Base-by-base conservation (phyloP, 1,140 invertebrate species). In the Brevipalpus yothersi region DNA sequence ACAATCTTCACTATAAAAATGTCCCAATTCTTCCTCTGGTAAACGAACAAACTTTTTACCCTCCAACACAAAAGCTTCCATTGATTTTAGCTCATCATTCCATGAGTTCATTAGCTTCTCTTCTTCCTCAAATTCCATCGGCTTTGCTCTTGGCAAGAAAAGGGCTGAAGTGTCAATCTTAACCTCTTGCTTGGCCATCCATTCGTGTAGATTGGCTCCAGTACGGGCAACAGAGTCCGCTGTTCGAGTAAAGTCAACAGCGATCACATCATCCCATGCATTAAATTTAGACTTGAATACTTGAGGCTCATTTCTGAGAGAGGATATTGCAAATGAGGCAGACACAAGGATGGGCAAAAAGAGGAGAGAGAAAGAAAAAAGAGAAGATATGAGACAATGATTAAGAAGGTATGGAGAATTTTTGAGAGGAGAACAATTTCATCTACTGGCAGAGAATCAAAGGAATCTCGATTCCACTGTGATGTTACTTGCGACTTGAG, bases 211-310 rank as follows among this genome's bases (percentile, higher is more conserved):
- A 74, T 99, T 91, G 9, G 89, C 92, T 13, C 94, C 94, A 58
- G 93, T 92, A 68, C 89, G 82, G 40, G 83, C 83, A 0, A 99
- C 93, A 1, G 92, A 96, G 70, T 94, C 91, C 0, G 93, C 91
- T 2, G 94, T 97, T 64, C 94, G 78, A 12, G 95, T 99, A 69
- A 95, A 98, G 75, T 99, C 95, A 7, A 98, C 93, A 1, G 92
- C 90, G 63, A 98, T 91, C 1, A 98, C 90, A 75, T 99, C 93
- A 71, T 98, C 94, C 94, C 94, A 98, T 11, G 87, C 91, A 54
- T 79, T 73, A 72, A 99, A 99, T 72, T 98, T 97, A 3, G 84
- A 86, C 74, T 96, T 96, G 72, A 98, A 98, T 60, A 96, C 83
- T 78, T 91, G 77, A 19, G 74, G 69, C 61, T 79, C 77, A 39